Evolutionary conservation across 2,888 invertebrate species (phyloP).

Genomic region (Formica aserva): DNA sequence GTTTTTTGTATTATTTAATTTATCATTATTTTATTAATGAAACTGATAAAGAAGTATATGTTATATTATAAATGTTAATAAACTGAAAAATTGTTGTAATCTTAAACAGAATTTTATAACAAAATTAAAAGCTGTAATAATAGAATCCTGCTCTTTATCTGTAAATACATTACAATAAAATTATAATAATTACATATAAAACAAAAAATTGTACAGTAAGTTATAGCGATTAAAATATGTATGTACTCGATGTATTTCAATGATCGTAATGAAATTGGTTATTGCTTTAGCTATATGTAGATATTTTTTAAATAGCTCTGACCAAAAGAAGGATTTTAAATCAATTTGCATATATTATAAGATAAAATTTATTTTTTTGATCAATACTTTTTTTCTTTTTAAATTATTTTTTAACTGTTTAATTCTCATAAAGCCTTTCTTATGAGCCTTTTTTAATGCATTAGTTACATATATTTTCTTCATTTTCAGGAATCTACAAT

Average conservation of each 20-base stretch:
- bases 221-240: background rate
- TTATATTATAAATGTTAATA: background rate
- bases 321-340: background rate
- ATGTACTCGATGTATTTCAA: background rate
- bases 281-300: background rate
- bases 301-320: background rate
- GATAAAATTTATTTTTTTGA: background rate
- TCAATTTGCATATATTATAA: background rate
- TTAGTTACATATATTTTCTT: constrained; percentile 6
- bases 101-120: background rate
- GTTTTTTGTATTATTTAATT: background rate
- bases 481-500: constrained; percentile 58
- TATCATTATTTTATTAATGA: background rate
- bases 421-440: background rate
- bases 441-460: background rate
- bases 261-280: background rate
- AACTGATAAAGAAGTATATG: background rate
- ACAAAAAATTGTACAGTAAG: background rate
- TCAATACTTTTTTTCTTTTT: background rate
- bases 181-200: background rate
- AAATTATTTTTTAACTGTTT: background rate
- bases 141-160: background rate
- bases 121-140: background rate
- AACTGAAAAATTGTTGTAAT: background rate
- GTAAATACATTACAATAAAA: background rate